Evolutionary conservation across 2,888 invertebrate species (phyloP).

Genomic region (Dasysyrphus albostriatus): DNA sequence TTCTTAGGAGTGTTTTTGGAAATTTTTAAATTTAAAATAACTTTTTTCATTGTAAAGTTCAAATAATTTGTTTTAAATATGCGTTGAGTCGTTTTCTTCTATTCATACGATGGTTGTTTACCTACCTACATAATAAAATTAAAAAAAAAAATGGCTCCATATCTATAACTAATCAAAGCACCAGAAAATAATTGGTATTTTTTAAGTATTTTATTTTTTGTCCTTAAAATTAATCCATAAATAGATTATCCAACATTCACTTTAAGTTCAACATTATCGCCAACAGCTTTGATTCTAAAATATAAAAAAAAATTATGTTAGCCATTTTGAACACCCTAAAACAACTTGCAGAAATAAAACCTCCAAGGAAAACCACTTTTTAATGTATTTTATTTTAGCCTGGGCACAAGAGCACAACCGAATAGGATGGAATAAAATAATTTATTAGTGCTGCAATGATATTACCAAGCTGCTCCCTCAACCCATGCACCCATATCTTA

Average conservation of each 20-base stretch:
- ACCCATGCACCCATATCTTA: conserved; percentile 23
- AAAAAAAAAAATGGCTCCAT: not conserved
- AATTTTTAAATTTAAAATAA: too few relatives aligned
- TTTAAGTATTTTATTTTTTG: not conserved
- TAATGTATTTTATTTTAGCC: conserved; percentile 11
- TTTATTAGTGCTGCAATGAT: conserved; percentile 31
- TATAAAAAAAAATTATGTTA: not conserved
- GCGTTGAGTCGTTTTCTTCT: too few relatives aligned
- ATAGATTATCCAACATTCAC: not conserved
- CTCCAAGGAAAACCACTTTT: conserved; percentile 11
- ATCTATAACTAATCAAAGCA: not conserved
- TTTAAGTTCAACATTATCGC: not conserved
- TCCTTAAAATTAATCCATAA: not conserved
- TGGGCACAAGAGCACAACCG: not conserved
- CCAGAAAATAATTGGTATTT: too few relatives aligned
- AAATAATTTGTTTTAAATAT: too few relatives aligned
- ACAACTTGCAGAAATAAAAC: conserved; percentile 20
- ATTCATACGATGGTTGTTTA: too few relatives aligned
- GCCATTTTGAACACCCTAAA: conserved; percentile 9
- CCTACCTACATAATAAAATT: too few relatives aligned
- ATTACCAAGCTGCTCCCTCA: conserved; percentile 10
- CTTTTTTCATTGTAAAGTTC: too few relatives aligned
- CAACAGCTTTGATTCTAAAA: not conserved
- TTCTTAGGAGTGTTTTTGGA: too few relatives aligned
- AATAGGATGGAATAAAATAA: conserved; percentile 29